Conservation (phyloP, 2,113 vertebrate species). For the Brachypodius melanocephalos region DNA sequence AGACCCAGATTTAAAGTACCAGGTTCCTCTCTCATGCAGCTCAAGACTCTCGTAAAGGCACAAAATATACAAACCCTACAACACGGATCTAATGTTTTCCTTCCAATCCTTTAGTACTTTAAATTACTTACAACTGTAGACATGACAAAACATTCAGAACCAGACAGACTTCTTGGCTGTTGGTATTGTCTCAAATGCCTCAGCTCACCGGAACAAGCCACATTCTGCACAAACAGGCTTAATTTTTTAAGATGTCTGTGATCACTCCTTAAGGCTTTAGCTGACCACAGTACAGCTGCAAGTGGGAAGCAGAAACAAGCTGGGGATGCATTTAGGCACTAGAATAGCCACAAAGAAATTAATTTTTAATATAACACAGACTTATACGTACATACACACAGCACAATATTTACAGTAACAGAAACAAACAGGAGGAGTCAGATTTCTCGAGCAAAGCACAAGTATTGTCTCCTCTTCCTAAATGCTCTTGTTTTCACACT, state of each 20-base stretch:
- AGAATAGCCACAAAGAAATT: neutral
- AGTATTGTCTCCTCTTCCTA: neutral
- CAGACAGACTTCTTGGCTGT: neutral
- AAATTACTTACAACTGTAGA: neutral
- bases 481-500: neutral
- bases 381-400: neutral
- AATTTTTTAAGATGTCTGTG: neutral
- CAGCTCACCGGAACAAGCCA: neutral
- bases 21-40: neutral
- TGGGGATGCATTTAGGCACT: neutral
- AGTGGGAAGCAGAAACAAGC: neutral
- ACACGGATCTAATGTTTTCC: neutral
- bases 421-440: neutral
- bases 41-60: neutral
- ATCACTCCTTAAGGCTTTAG: neutral
- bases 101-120: neutral
- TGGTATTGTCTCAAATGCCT: neutral
- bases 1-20: neutral
- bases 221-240: neutral
- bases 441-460: neutral
- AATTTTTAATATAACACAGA: neutral
- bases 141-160: neutral
- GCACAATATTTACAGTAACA: neutral
- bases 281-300: neutral
- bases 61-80: neutral